Evolutionary conservation across 2,797 vertebrate genomes (phyloP).

Genomic region (Coranthus polyacanthus): DNA sequence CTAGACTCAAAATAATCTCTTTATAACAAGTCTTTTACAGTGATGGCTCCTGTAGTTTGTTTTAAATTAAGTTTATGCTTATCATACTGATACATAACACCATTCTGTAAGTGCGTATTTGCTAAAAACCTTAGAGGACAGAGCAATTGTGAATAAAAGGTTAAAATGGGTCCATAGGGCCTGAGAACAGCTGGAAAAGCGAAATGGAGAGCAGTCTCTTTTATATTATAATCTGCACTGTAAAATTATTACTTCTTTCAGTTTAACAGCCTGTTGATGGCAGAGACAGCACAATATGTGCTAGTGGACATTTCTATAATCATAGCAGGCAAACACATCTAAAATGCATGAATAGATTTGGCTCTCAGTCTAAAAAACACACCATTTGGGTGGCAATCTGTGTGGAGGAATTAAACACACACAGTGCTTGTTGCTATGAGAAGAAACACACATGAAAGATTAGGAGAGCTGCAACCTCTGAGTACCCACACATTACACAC

Average conservation of each 20-base stretch:
- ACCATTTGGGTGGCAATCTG: slow-evolving; percentile 40
- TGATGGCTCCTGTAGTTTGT: slow-evolving; percentile 32
- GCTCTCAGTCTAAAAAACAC: slow-evolving; percentile 27
- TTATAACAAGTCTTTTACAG: too few species aligned
- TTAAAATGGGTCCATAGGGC: slow-evolving; percentile 41
- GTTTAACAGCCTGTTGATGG: slow-evolving; percentile 57
- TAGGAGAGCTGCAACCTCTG: slow-evolving; percentile 26
- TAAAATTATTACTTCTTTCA: slow-evolving; percentile 61
- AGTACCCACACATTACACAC: slow-evolving; percentile 41
- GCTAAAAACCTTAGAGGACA: slow-evolving; percentile 37
- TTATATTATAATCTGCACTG: slow-evolving; percentile 50
- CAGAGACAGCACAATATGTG: slow-evolving; percentile 40
- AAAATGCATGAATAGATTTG: slow-evolving; percentile 42
- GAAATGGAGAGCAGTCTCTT: slow-evolving; percentile 35
- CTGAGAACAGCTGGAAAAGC: slow-evolving; percentile 51
- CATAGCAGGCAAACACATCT: slow-evolving; percentile 34
- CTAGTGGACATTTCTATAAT: slow-evolving; percentile 47
- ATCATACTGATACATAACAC: slow-evolving; percentile 38
- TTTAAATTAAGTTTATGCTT: too few species aligned
- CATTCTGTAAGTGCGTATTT: slow-evolving; percentile 52
- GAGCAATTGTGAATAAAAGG: slow-evolving; percentile 41
- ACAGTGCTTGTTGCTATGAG: slow-evolving; percentile 20
- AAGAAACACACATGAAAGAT: slow-evolving; percentile 29
- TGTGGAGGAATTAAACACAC: slow-evolving; percentile 32
- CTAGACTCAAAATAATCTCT: too few species aligned